These are phyloP conservation scores for Yponomeuta sedellus DNA, from an alignment of 2,888 invertebrate species.

Conservation along the genomic window DNA sequence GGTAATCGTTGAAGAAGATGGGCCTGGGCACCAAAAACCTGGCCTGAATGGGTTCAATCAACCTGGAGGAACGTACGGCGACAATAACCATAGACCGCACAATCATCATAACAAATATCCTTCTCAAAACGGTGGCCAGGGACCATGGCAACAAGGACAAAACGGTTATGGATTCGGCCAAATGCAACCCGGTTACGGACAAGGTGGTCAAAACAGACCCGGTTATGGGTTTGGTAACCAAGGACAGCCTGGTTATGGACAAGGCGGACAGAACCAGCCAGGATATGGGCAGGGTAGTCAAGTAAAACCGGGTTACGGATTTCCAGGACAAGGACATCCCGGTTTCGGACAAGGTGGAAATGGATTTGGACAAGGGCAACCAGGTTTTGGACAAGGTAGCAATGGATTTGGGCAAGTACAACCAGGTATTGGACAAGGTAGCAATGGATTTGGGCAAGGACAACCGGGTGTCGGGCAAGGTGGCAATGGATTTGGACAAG, in stretches of 20 bases:
- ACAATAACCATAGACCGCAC: not conserved
- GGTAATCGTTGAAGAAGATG: not conserved
- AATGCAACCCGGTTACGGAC: slow-evolving; percentile 5
- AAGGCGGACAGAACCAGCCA: not conserved
- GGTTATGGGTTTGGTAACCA: slow-evolving; percentile 5
- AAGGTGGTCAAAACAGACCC: slow-evolving; percentile 3
- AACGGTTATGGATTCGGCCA: slow-evolving; percentile 8
- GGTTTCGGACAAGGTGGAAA: not conserved
- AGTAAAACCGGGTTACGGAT: not conserved
- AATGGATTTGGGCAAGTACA: not conserved
- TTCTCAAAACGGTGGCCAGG: slow-evolving; percentile 7
- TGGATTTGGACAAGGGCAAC: not conserved
- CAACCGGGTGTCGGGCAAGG: slow-evolving; percentile 15
- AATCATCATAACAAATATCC: slow-evolving; percentile 5
- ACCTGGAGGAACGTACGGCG: not conserved
- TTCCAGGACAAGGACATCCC: not conserved
- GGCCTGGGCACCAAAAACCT: not conserved
- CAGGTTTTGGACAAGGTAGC: not conserved
- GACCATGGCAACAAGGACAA: not conserved
- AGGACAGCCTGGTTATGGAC: not conserved
- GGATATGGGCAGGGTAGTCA: not conserved
- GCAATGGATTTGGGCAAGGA: slow-evolving; percentile 3
- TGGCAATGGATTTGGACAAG: slow-evolving; percentile 18
- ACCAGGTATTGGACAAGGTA: not conserved
- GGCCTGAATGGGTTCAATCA: not conserved